Percentiles rank a stretch among this genome's conserved stretches.
These are phyloP conservation scores for Semaprochilodus insignis DNA, from an alignment of 2,797 vertebrate genomes.

Conservation along the genomic window DNA sequence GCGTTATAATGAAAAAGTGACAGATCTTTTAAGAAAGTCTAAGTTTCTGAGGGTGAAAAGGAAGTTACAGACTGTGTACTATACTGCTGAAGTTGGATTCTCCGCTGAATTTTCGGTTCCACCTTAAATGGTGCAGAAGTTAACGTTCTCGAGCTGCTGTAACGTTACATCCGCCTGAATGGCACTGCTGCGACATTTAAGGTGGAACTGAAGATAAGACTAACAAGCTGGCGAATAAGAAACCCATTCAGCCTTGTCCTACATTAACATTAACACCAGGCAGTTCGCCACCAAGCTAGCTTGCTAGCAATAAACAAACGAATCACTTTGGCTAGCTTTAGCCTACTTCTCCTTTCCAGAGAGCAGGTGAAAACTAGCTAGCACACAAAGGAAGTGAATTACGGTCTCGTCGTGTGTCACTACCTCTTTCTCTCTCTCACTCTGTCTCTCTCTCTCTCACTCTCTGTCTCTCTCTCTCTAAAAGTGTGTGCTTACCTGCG, in stretches of 20 bases:
- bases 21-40: too few relatives aligned
- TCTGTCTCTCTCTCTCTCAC: slow-evolving; percentile 18
- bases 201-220: background rate
- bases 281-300: background rate
- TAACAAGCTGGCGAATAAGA: background rate
- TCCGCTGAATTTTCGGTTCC: background rate
- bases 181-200: background rate
- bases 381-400: slow-evolving; percentile 56
- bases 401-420: background rate
- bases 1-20: too few relatives aligned
- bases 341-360: slow-evolving; percentile 49
- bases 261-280: background rate
- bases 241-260: background rate
- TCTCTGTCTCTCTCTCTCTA: background rate
- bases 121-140: background rate
- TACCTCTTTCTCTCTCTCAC: slow-evolving; percentile 1
- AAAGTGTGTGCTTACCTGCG: slow-evolving; percentile 78
- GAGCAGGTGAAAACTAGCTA: slow-evolving; percentile 58
- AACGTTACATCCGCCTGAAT: too few relatives aligned
- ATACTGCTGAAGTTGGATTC: too few relatives aligned
- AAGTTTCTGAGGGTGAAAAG: too few relatives aligned
- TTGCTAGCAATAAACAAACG: background rate
- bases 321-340: background rate
- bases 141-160: too few relatives aligned
- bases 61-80: too few relatives aligned